Evolutionary conservation across 2,888 invertebrate species (phyloP).

Genomic region (Shargacucullia verbasci): DNA sequence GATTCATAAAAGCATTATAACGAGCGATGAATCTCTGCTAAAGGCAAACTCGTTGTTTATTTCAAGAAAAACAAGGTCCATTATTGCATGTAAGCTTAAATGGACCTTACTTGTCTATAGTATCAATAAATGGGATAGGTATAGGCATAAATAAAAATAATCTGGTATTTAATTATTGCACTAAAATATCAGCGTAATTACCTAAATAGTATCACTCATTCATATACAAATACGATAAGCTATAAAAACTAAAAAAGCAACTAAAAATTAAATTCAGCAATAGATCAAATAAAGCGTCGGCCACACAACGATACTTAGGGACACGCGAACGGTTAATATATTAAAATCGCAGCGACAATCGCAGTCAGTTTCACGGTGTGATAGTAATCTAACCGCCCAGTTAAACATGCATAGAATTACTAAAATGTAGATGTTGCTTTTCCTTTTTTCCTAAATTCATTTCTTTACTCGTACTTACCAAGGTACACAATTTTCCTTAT

Average conservation of each 20-base stretch:
- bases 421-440: constrained; percentile 10
- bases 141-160: no score
- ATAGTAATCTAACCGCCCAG: constrained; percentile 59
- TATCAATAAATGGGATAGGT: no score
- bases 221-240: constrained; percentile 7
- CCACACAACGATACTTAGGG: constrained; percentile 50
- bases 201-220: constrained; percentile 15
- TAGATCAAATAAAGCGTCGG: constrained; percentile 53
- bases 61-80: no score
- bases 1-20: no score
- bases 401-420: constrained; percentile 33
- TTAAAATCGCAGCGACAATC: constrained; percentile 67
- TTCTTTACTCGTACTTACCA: no score
- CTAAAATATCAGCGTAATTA: no score
- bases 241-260: constrained; percentile 1
- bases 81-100: no score
- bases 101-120: no score
- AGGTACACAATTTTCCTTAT: no score
- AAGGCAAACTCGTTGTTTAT: no score
- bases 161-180: no score
- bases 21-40: no score
- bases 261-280: constrained; percentile 30
- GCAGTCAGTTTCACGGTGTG: constrained; percentile 56
- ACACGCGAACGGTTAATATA: constrained; percentile 65
- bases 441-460: not conserved